A percentile compares a stretch with the other conserved stretches of the same genome.
Conservation (phyloP, 2,113 vertebrate genomes). For the Tapirus terrestris region DNA sequence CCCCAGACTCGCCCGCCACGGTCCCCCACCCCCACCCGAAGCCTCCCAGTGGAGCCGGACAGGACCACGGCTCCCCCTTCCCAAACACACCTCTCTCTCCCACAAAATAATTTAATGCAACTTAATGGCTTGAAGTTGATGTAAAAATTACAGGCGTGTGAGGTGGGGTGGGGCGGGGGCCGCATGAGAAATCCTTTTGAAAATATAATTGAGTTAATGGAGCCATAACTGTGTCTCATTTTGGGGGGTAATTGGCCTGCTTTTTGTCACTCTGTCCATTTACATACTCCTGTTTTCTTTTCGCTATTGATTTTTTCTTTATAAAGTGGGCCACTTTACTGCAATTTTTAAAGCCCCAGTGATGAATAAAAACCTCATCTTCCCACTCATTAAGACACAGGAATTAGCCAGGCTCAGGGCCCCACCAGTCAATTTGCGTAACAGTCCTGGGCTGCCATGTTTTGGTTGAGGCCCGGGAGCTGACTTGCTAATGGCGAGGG, state of each 20-base stretch:
- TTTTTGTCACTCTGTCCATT: conserved; percentile 83
- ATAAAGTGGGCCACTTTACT: conserved; percentile 82
- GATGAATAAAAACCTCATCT: conserved; percentile 84
- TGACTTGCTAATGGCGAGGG: background rate
- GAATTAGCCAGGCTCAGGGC: conserved; percentile 75
- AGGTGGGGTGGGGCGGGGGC: conserved; percentile 62
- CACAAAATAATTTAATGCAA: conserved; percentile 80
- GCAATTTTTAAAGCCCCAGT: conserved; percentile 83
- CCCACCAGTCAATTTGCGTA: conserved; percentile 71
- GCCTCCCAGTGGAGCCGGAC: background rate
- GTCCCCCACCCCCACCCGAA: too few species aligned
- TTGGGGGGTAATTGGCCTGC: conserved; percentile 82
- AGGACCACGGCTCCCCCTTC: background rate
- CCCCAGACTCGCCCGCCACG: rapidly evolving
- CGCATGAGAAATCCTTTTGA: conserved; percentile 80
- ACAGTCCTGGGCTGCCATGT: conserved; percentile 60
- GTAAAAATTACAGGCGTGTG: conserved; percentile 78
- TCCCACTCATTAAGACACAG: conserved; percentile 80
- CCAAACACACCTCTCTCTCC: conserved; percentile 53
- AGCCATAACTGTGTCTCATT: conserved; percentile 78
- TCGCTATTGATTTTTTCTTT: conserved; percentile 83
- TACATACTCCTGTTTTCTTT: conserved; percentile 83
- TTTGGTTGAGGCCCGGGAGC: conserved; percentile 30
- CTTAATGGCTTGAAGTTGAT: conserved; percentile 80
- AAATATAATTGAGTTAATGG: conserved; percentile 86